Evolutionary conservation across 2,888 invertebrate species (phyloP), one percentile per base, ranked within the genome.

Genomic region (Nemoura dubitans): DNA sequence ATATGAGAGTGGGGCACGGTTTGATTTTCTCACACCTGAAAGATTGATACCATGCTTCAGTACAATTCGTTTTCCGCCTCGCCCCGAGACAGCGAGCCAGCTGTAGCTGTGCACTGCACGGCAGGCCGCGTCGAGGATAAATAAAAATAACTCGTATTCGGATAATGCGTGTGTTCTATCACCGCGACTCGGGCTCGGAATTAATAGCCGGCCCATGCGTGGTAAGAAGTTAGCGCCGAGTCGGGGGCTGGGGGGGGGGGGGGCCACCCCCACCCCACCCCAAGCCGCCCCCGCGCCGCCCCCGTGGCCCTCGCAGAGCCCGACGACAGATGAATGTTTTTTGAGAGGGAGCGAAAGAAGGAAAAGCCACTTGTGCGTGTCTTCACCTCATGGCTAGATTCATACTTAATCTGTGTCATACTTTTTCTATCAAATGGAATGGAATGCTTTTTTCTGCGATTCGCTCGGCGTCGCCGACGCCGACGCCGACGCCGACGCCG

Each of bases 361-460:
- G 81, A 81, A 81, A 81, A 81, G 81, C 81, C 81, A 81, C 81
- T 81, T 81, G 81, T 81, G 81, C 81, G 81, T 81, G 81, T 81
- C 81, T 30, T 29, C 81, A 84, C 84, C 84, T 84, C 59, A 76
- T 84, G 84, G 84, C 81, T 81, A 84, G 76, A 84, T 84, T 84
- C 84, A 76, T 84, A 84, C 81, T 81, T 81, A 81, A 81, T 84
- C 59, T 59, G 83, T 83, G 59, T 84, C 76, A 84, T 84, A 84
- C 84, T 84, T 84, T 84, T 84, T 84, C 84, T 76, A 76, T 76
- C 29, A 81, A 84, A 84, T 76, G 76, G 84, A 84, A 84, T 84
- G 84, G 59, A 84, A 28, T 84, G 59, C 28, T 84, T 84, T 83
- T 78, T 28, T 78, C 78, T 78, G 10, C 59, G 21, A 59, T 21